phyloP scores from a whole-genome alignment of 1,140 invertebrate species.

The Heliconius nattereri region DNA sequence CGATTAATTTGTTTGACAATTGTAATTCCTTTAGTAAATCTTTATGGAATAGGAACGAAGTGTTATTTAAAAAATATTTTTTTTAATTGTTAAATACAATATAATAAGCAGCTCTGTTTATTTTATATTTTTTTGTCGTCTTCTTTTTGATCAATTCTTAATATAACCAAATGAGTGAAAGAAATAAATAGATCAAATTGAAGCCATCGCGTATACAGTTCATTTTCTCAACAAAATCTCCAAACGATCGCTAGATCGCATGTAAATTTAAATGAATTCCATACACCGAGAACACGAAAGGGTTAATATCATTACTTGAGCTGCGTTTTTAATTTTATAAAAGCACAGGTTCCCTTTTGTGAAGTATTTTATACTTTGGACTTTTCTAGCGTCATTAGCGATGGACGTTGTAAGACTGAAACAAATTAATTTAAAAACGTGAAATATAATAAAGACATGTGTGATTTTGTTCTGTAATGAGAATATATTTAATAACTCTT shows the following conservation, averaged over 20 bases:
- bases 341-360: constrained; percentile 62
- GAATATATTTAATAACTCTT: constrained; percentile 7
- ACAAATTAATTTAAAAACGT: constrained; percentile 26
- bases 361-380: constrained; percentile 39
- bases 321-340: constrained; percentile 77
- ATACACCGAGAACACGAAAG: background rate
- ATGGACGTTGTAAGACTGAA: constrained; percentile 34
- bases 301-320: constrained; percentile 75
- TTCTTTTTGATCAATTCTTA: too few species aligned
- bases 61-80: too few species aligned
- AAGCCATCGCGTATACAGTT: background rate
- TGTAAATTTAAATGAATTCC: constrained; percentile 9
- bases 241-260: background rate
- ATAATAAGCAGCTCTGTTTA: too few species aligned
- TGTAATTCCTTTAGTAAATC: too few species aligned
- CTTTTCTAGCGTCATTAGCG: constrained; percentile 42
- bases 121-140: too few species aligned
- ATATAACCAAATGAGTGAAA: too few species aligned
- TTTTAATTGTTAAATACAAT: too few species aligned
- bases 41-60: too few species aligned
- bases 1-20: too few species aligned
- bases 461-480: constrained; percentile 8
- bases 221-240: background rate
- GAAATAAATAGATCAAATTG: background rate
- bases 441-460: constrained; percentile 18